These are phyloP conservation scores for Lacerta agilis DNA, from an alignment of 2,797 vertebrate species.

Conservation along the genomic window DNA sequence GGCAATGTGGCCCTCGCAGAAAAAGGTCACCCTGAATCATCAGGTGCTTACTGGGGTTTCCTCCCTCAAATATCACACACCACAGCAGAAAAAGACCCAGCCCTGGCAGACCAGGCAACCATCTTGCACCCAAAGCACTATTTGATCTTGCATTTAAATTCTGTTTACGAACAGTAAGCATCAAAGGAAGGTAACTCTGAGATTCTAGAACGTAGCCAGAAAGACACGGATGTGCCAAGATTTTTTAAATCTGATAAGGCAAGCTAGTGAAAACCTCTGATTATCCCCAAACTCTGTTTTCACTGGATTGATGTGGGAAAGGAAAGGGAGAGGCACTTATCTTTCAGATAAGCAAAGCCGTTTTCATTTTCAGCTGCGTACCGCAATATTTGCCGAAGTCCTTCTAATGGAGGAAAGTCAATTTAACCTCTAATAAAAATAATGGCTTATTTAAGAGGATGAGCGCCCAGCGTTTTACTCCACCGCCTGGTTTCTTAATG, in stretches of 20 bases:
- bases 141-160: slow-evolving; percentile 1
- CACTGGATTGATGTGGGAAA: not conserved
- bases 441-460: slow-evolving; percentile 7
- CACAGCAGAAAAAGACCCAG: not conserved
- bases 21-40: not conserved
- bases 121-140: not conserved
- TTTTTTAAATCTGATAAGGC: not conserved
- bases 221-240: slow-evolving; percentile 26
- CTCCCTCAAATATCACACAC: not conserved
- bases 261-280: not conserved
- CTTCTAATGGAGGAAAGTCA: slow-evolving; percentile 28
- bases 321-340: not conserved
- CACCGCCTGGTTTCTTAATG: slow-evolving; percentile 32
- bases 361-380: slow-evolving; percentile 45
- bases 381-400: slow-evolving; percentile 28
- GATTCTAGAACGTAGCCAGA: not conserved
- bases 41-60: not conserved
- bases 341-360: not conserved
- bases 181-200: slow-evolving; percentile 34
- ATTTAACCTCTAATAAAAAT: slow-evolving; percentile 17
- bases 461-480: slow-evolving; percentile 32
- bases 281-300: not conserved
- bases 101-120: not conserved
- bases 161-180: not conserved
- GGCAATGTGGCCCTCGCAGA: no score